A percentile compares a stretch with the other conserved stretches of the same genome.
These are phyloP conservation scores for Autographa gamma DNA, from an alignment of 2,888 invertebrate genomes.

Conservation along the genomic window DNA sequence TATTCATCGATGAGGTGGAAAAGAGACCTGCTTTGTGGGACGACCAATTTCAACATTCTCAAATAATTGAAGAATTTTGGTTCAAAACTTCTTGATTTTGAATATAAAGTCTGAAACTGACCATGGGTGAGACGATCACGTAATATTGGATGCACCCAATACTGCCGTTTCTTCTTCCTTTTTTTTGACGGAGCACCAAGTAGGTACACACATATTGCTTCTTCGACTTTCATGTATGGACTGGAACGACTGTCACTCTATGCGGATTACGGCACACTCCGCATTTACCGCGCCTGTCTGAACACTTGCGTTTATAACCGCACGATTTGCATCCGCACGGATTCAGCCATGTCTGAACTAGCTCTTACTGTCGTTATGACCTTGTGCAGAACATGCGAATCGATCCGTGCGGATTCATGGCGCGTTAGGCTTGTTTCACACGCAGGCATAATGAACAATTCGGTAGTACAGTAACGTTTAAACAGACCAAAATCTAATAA, in stretches of 20 bases:
- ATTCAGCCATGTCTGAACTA: conserved; percentile 18
- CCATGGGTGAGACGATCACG: conserved; percentile 48
- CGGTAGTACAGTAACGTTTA: too few relatives aligned
- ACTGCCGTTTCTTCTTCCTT: conserved; percentile 52
- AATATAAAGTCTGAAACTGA: conserved; percentile 60
- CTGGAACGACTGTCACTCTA: too few relatives aligned
- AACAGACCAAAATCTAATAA: too few relatives aligned
- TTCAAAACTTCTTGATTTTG: conserved; percentile 58
- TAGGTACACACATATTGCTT: too few relatives aligned
- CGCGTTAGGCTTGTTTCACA: too few relatives aligned
- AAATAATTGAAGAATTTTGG: conserved; percentile 60
- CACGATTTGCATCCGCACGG: conserved; percentile 18
- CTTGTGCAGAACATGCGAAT: too few relatives aligned
- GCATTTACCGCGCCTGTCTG: conserved; percentile 39
- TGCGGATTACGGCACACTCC: conserved; percentile 38
- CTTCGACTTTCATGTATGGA: too few relatives aligned
- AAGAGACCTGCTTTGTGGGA: conserved; percentile 6
- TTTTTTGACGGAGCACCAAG: conserved; percentile 46
- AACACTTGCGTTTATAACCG: conserved; percentile 15
- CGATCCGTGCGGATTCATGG: too few relatives aligned
- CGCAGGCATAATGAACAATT: too few relatives aligned
- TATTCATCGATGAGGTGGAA: conserved; percentile 13
- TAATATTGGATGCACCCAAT: conserved; percentile 52
- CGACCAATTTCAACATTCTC: conserved; percentile 55
- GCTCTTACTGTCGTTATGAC: conserved; percentile 23